Evolutionary conservation across 2,888 invertebrate species (phyloP).

Genomic region (Drosophila limbata): DNA sequence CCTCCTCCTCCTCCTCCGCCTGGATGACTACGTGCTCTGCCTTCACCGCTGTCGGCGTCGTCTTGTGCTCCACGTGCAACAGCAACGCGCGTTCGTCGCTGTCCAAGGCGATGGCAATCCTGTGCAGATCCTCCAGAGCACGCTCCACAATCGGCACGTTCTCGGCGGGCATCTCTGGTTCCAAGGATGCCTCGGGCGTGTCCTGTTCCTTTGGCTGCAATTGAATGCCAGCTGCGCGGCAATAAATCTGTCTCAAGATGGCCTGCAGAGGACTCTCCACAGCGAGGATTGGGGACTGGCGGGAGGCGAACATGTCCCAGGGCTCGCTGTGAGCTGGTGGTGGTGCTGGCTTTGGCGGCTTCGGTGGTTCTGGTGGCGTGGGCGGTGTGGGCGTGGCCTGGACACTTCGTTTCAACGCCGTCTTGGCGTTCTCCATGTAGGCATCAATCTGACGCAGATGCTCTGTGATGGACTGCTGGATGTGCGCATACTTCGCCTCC

Average conservation of each 20-base stretch:
- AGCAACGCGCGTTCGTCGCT: constrained; percentile 36
- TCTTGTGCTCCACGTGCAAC: constrained; percentile 56
- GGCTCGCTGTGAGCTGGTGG: constrained; percentile 29
- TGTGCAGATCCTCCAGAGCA: constrained; percentile 80
- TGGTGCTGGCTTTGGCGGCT: background rate
- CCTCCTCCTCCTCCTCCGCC: constrained; percentile 45
- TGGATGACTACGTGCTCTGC: constrained; percentile 71
- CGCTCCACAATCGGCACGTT: constrained; percentile 84
- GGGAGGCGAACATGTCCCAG: constrained; percentile 60
- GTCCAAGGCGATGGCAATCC: constrained; percentile 67
- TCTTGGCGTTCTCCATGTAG: constrained; percentile 84
- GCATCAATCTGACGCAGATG: constrained; percentile 84
- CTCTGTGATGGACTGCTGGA: constrained; percentile 84
- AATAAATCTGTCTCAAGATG: constrained; percentile 75
- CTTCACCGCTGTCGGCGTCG: constrained; percentile 54
- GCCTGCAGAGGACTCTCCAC: constrained; percentile 81
- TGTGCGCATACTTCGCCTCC: constrained; percentile 82
- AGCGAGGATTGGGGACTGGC: constrained; percentile 65
- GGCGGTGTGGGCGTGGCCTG: constrained; percentile 40
- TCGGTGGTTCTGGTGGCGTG: constrained; percentile 11
- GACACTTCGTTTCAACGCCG: constrained; percentile 77
- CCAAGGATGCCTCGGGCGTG: background rate
- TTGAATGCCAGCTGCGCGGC: constrained; percentile 61
- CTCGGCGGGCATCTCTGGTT: constrained; percentile 62
- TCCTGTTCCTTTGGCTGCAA: constrained; percentile 37